These are phyloP conservation scores for Brachionus rotundiformis DNA, from an alignment of 1,140 invertebrate genomes.

Conservation along the genomic window DNA sequence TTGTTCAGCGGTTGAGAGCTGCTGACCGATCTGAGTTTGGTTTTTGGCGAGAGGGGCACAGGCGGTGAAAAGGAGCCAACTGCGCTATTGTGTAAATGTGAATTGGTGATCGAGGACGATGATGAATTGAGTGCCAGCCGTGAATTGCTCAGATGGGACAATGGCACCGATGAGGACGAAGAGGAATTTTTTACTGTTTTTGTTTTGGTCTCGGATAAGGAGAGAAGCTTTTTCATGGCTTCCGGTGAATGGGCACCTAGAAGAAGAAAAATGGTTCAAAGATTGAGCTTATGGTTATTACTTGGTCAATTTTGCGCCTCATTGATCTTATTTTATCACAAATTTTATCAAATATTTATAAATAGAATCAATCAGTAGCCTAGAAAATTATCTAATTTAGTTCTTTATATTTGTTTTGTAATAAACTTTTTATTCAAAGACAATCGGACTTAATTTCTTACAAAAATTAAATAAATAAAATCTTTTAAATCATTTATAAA, in stretches of 20 bases:
- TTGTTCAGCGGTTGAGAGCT: conserved; percentile 35
- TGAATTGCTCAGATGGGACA: conserved; percentile 31
- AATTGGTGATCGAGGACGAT: conserved; percentile 4
- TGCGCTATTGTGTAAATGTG: conserved; percentile 1
- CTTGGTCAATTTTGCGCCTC: too few relatives aligned
- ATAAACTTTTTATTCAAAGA: too few relatives aligned
- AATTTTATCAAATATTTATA: too few relatives aligned
- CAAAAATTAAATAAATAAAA: too few relatives aligned
- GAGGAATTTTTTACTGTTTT: conserved; percentile 51
- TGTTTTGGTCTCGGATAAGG: conserved; percentile 40
- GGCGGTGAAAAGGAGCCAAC: conserved; percentile 23
- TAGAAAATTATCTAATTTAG: too few relatives aligned
- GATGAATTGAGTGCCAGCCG: neutral
- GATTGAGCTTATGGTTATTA: too few relatives aligned
- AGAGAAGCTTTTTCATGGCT: conserved; percentile 28
- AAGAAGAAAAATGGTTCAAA: neutral
- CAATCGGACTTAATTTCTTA: too few relatives aligned
- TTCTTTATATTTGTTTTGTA: too few relatives aligned
- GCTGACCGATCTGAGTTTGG: conserved; percentile 25
- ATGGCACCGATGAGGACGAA: conserved; percentile 25
- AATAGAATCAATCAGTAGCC: too few relatives aligned
- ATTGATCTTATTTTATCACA: too few relatives aligned
- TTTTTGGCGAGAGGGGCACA: conserved; percentile 22
- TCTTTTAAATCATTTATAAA: too few relatives aligned
- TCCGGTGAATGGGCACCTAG: conserved; percentile 49